These are phyloP conservation scores for Gambusia holbrooki DNA, from an alignment of 2,113 vertebrate genomes.

Conservation along the genomic window DNA sequence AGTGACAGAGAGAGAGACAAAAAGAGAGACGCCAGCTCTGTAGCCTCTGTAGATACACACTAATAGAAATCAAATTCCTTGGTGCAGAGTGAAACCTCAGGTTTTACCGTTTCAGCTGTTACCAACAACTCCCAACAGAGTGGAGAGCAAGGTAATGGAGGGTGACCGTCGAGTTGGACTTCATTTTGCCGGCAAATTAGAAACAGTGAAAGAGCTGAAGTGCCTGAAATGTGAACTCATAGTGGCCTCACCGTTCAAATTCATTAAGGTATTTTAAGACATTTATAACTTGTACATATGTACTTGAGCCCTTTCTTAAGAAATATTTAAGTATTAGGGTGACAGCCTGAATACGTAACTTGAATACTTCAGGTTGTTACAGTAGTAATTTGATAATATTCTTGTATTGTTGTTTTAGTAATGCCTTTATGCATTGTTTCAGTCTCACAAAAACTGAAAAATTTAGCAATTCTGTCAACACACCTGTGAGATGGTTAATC, in stretches of 20 bases:
- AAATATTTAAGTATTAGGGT: neutral
- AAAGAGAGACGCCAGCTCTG: neutral
- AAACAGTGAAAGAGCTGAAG: constrained; percentile 48
- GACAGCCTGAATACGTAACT: neutral
- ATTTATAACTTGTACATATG: constrained; percentile 1
- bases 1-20: neutral
- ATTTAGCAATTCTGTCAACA: too few relatives aligned
- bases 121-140: constrained; percentile 44
- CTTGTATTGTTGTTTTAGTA: neutral
- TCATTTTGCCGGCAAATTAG: constrained; percentile 41
- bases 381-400: neutral
- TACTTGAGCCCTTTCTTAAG: neutral
- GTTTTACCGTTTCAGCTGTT: constrained; percentile 27
- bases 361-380: neutral
- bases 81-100: constrained; percentile 22
- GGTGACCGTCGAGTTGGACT: constrained; percentile 44
- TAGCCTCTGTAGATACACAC: constrained; percentile 25
- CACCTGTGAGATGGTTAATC: too few relatives aligned
- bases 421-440: neutral
- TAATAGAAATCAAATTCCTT: constrained; percentile 47
- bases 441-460: neutral
- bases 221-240: constrained; percentile 22
- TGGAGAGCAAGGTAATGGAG: constrained; percentile 48
- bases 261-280: constrained; percentile 13
- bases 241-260: constrained; percentile 11